These are phyloP conservation scores for Nomada fabriciana DNA, from an alignment of 2,888 invertebrate species.

Conservation along the genomic window DNA sequence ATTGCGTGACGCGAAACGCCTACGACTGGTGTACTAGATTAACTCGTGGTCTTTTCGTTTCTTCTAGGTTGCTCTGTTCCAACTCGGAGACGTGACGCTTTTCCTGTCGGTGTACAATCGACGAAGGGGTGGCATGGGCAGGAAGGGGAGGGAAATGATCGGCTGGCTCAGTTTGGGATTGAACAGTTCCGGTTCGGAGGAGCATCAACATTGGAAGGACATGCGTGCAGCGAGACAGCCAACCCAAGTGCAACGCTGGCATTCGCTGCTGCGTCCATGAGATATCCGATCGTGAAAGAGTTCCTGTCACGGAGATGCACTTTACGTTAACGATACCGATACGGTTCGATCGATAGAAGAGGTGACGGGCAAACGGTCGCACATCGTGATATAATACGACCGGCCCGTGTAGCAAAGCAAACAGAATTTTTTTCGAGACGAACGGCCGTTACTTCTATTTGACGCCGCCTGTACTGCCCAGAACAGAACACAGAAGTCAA, in stretches of 20 bases:
- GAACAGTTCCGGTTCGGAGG: slow-evolving; percentile 96
- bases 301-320: slow-evolving; percentile 50
- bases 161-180: slow-evolving; percentile 98
- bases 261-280: slow-evolving; percentile 90
- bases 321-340: slow-evolving; percentile 50
- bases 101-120: slow-evolving; percentile 97
- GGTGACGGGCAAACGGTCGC: slow-evolving; percentile 1
- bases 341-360: slow-evolving; percentile 46
- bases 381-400: slow-evolving; percentile 19
- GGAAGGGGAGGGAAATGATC: slow-evolving; percentile 97
- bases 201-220: slow-evolving; percentile 96
- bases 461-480: slow-evolving; percentile 75
- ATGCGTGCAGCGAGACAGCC: slow-evolving; percentile 94
- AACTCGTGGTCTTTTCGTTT: not conserved
- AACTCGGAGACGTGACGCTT: slow-evolving; percentile 96
- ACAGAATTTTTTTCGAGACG: slow-evolving; percentile 35
- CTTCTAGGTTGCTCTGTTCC: slow-evolving; percentile 94
- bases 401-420: slow-evolving; percentile 28
- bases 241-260: slow-evolving; percentile 97
- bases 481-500: slow-evolving; percentile 75
- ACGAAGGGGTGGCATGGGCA: slow-evolving; percentile 95
- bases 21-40: no score
- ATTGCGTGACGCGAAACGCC: not conserved
- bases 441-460: slow-evolving; percentile 36
- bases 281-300: slow-evolving; percentile 43